These are phyloP conservation scores for Chrysotoxum bicinctum DNA, from an alignment of 2,888 invertebrate species.

Conservation along the genomic window DNA sequence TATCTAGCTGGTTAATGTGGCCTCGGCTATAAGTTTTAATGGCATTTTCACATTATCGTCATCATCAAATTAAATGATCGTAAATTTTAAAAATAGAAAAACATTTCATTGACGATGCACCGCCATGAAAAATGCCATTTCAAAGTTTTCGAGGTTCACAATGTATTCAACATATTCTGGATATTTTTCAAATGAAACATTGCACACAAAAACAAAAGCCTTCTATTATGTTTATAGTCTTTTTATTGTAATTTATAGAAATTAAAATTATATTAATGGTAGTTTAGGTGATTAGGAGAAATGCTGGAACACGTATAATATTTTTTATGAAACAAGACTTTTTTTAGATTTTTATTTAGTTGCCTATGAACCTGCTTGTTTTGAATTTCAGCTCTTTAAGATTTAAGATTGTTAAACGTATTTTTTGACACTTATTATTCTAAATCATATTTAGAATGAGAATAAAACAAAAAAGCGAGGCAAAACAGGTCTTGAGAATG, in stretches of 20 bases:
- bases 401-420: too few relatives aligned
- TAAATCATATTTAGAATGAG: too few relatives aligned
- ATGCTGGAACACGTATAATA: too few relatives aligned
- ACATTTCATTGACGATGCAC: neutral
- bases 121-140: neutral
- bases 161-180: neutral
- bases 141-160: neutral
- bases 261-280: conserved; percentile 3
- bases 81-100: conserved; percentile 68
- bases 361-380: neutral
- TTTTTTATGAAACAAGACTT: neutral
- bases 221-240: neutral
- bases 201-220: neutral
- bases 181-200: neutral
- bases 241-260: conserved; percentile 7
- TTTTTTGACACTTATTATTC: too few relatives aligned
- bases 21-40: conserved; percentile 57
- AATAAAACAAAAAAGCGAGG: too few relatives aligned
- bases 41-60: conserved; percentile 65
- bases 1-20: conserved; percentile 46
- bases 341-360: neutral
- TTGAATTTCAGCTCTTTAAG: too few relatives aligned
- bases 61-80: conserved; percentile 65
- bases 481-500: too few relatives aligned
- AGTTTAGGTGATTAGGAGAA: neutral